Evolutionary conservation across 2,888 invertebrate genomes (phyloP), one percentile per base, ranked within the genome.

Genomic region (Rhyacophila evoluta): DNA sequence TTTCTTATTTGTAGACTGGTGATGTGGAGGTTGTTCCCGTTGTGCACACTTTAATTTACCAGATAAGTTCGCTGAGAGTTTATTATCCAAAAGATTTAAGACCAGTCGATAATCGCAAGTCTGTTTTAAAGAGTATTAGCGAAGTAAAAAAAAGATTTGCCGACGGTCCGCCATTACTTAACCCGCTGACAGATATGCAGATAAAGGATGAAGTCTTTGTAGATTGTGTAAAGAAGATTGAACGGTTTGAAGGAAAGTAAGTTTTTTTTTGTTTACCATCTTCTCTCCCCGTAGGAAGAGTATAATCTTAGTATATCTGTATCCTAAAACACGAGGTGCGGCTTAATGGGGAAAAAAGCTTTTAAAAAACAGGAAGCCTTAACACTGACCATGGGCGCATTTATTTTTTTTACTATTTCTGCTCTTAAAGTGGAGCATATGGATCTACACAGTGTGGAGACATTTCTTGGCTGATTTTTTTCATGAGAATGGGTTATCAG

Each of bases 141-240:
- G 97, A 98, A 88, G 97, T 98, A 0, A 94, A 96, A 84, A 95
- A 95, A 85, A 92, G 98, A 37, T 98, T 98, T 86, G 94, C 95
- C 0, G 93, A 95, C 67, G 96, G 96, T 0, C 92, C 97, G 0
- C 99, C 99, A 0, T 87, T 97, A 5, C 87, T 99, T 1, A 96
- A 99, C 88, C 99, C 99, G 0, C 91, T 98, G 15, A 94, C 94
- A 77, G 99, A 99, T 85, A 99, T 99, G 98, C 94, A 95, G 85
- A 99, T 99, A 77, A 94, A 94, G 78, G 97, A 98, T 55, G 86
- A 92, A 0, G 92, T 93, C 8, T 97, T 98, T 84, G 91, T 94
- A 83, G 93, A 94, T 55, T 92, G 97, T 77, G 94, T 97, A 0
- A 92, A 94, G 82, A 95, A 94, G 85, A 96, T 98, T 82, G 94